Base-by-base conservation (phyloP, 2,113 vertebrate species). In the Heterotilapia buettikoferi region DNA sequence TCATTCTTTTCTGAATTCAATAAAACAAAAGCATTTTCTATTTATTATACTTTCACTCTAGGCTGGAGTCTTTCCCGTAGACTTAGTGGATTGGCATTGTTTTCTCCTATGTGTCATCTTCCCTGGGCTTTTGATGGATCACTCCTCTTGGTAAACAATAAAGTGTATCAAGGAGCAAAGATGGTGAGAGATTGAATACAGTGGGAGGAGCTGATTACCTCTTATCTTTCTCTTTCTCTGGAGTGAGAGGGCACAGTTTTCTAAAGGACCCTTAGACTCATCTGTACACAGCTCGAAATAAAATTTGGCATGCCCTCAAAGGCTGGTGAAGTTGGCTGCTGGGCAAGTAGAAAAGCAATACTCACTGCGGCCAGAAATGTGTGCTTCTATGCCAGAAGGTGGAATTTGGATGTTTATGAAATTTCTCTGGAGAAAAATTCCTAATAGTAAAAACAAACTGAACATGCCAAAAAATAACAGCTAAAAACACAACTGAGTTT, bases 111-210 rank as follows among this genome's bases (percentile, higher is more conserved):
- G 11, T 83, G 86, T 86, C 91, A 87, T 89, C 89, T 78, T 88
- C 76, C 79, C 56, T 26, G 73, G 73, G 68, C 29, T 92, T 52
- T 89, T 94, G 90, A 92, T 92, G 86, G 90, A 92, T 92, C 31
- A 24, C 63, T 93, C 66, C 53, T 88, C 86, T 89, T 88, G 45
- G 90, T 92, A 93, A 93, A 92, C 87, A 93, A 90, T 86, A 92
- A 86, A 89, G 80, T 89, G 80, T 84, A 86, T 93, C 63, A 90
- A 76, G 85, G 82, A 85, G 81, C 78, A 90, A 84, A 92, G 83
- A 78, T 61, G 83, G 88, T 73, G 81, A 73, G 57, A 83, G 80
- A 91, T 79, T 89, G 91, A 93, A 93, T 86, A 89, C 79, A 89
- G 84, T 89, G 80, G 82, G 83, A 59, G 86, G 90, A 89, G 76